phyloP scores from a whole-genome alignment of 2,113 vertebrate species.

The Gobius niger region DNA sequence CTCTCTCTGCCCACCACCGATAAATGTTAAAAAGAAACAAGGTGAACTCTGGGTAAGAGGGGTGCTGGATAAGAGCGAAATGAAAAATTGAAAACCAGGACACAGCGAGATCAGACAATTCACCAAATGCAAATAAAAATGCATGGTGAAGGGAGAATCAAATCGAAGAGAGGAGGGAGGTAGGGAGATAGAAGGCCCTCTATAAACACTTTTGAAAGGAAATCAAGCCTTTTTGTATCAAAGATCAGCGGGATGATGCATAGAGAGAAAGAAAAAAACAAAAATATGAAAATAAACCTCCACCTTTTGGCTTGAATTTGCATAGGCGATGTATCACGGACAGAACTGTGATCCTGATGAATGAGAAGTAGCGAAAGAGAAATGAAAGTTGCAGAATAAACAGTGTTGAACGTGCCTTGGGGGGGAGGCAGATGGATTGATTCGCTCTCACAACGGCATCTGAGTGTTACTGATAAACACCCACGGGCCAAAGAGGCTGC shows the following conservation, averaged over 20 bases:
- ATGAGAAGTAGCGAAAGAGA: constrained; percentile 33
- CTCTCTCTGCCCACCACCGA: not conserved
- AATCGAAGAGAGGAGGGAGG: not conserved
- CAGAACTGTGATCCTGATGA: constrained; percentile 19
- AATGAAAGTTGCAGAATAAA: constrained; percentile 47
- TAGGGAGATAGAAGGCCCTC: not conserved
- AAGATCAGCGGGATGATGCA: not conserved
- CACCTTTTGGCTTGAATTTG: constrained; percentile 21
- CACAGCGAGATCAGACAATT: constrained; percentile 3
- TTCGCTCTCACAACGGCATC: constrained; percentile 36
- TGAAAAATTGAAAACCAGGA: constrained; percentile 2
- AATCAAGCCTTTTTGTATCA: not conserved
- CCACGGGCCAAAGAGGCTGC: constrained; percentile 34
- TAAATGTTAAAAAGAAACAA: not conserved
- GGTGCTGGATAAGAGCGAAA: not conserved
- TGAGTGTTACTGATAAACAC: constrained; percentile 45
- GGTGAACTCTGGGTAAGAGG: not conserved
- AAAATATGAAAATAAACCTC: not conserved
- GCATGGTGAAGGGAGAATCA: not conserved
- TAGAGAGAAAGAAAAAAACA: not conserved
- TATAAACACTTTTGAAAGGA: not conserved
- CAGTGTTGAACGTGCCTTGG: constrained; percentile 34
- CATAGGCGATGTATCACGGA: not conserved
- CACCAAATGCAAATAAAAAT: not conserved
- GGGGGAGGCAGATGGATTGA: constrained; percentile 52